phyloP scores from a whole-genome alignment of 64 coral and sea anemone species.

The Actinia equina region DNA sequence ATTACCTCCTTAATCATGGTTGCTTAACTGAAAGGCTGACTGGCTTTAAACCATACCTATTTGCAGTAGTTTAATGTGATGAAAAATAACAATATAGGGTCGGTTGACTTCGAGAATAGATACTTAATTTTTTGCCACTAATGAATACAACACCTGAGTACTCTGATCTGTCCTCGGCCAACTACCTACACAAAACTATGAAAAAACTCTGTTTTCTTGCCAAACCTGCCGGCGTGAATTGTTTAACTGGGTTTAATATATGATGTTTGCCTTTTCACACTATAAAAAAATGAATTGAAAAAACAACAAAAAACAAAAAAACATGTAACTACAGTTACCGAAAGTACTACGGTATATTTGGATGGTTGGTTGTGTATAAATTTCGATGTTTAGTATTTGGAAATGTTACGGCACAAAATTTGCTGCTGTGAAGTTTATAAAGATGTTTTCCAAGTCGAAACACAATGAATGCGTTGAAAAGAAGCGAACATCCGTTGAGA shows the following conservation, averaged over 20 bases:
- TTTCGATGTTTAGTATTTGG: background rate
- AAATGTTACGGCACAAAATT: conserved; percentile 1
- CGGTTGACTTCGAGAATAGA: conserved; percentile 8
- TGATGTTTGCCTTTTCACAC: background rate
- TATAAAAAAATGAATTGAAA: background rate
- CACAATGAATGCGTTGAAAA: conserved; percentile 5
- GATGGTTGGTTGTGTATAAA: background rate
- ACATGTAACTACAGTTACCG: background rate
- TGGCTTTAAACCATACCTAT: background rate
- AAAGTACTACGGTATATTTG: background rate
- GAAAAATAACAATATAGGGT: background rate
- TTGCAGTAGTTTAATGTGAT: background rate
- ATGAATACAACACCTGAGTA: background rate
- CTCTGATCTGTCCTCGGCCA: background rate
- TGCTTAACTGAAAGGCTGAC: too few relatives aligned
- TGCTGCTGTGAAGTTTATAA: conserved; percentile 6
- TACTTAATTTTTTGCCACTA: background rate
- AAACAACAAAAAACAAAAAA: background rate
- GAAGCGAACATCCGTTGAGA: conserved; percentile 11
- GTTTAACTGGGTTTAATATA: background rate
- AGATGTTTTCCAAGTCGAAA: background rate
- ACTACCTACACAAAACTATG: conserved; percentile 1
- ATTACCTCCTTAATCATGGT: too few relatives aligned
- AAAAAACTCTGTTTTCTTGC: background rate
- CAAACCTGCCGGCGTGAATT: background rate